phyloP scores from a whole-genome alignment of 2,888 invertebrate species.

The Yponomeuta malinellus region DNA sequence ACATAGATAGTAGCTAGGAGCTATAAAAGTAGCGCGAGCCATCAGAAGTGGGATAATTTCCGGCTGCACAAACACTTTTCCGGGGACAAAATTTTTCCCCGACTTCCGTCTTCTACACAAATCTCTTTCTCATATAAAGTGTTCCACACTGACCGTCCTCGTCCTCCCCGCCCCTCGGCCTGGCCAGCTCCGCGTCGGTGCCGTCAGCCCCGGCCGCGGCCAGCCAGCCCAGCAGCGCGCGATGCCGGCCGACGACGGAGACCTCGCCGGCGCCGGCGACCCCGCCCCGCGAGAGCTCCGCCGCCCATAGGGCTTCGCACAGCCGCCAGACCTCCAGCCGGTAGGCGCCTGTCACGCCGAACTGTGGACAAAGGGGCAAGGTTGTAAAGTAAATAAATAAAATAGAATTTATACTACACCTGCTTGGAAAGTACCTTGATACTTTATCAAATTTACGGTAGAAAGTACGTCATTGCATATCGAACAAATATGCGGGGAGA shows the following conservation, averaged over 20 bases:
- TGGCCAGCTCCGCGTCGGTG: slow-evolving; percentile 46
- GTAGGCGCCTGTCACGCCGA: slow-evolving; percentile 57
- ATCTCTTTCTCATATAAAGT: no score
- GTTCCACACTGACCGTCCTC: slow-evolving; percentile 43
- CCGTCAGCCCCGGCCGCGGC: slow-evolving; percentile 34
- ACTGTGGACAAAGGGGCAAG: slow-evolving; percentile 28
- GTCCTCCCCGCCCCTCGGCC: slow-evolving; percentile 28
- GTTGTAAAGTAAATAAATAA: not conserved
- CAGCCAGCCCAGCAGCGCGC: slow-evolving; percentile 46
- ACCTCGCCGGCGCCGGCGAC: slow-evolving; percentile 42
- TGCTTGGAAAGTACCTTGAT: no score
- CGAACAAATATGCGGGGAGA: no score
- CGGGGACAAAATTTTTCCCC: no score
- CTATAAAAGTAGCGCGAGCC: no score
- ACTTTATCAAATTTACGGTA: no score
- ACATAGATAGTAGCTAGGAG: no score
- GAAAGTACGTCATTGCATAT: no score
- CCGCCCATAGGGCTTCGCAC: slow-evolving; percentile 91
- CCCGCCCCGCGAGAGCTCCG: slow-evolving; percentile 77
- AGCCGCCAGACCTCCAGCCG: slow-evolving; percentile 81
- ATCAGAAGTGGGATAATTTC: no score
- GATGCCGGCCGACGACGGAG: slow-evolving; percentile 45
- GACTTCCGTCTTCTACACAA: no score
- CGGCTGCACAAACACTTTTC: no score
- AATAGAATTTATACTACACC: no score